Evolutionary conservation across 2,888 invertebrate genomes (phyloP), one percentile per base, ranked within the genome.

Genomic region (Pyrochroa serraticornis): DNA sequence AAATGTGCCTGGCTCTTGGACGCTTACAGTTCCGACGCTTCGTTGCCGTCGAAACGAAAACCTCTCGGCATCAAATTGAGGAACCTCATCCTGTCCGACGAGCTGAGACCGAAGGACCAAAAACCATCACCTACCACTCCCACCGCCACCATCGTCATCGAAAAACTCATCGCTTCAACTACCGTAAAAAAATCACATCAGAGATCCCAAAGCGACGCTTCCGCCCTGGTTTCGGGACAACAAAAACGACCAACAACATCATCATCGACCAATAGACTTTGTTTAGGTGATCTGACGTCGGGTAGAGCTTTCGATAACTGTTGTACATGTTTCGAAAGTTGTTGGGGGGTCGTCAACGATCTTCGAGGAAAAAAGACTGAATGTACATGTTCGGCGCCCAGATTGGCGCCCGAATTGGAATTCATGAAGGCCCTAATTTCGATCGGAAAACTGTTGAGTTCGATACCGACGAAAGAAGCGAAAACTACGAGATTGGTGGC

Each of bases 271-370:
- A 48, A 43, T 14, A 90, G 89, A 73, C 81, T 90, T 66, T 88
- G 89, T 73, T 82, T 95, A 48, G 96, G 96, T 52, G 97, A 98
- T 82, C 81, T 97, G 69, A 90, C 92, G 51, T 93, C 97, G 9
- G 98, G 97, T 36, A 87, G 93, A 72, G 97, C 97, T 30, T 98
- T 97, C 79, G 97, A 98, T 81, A 97, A 91, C 79, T 97, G 97
- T 62, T 99, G 98, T 82, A 86, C 89, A 64, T 95, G 95, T 77
- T 93, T 93, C 71, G 88, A 91, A 76, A 92, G 92, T 72, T 92
- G 93, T 75, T 86, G 88, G 75, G 90, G 89, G 58, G 86, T 88
- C 64, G 87, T 90, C 57, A 92, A 91, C 73, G 89, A 90, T 75
- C 82, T 92, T 66, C 84, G 89, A 62, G 92, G 92, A 51, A 85